Base-by-base conservation (phyloP, 2,797 vertebrate species). In the Todus mexicanus region DNA sequence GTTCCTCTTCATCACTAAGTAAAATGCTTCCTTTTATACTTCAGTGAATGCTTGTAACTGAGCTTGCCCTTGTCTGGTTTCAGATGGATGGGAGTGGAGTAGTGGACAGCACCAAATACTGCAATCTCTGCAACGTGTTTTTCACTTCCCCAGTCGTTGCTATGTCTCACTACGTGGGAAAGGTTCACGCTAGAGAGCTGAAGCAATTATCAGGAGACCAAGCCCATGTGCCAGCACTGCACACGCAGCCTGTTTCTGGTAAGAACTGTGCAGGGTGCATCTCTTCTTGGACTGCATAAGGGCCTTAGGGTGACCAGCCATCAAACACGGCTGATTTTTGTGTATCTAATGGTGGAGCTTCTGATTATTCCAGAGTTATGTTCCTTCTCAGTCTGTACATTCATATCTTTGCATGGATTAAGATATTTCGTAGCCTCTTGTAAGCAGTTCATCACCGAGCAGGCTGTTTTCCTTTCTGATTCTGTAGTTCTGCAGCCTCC, bases 111-210 rank as follows among this genome's bases (percentile, higher is more conserved):
- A 97, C 98, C 88, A 97, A 90, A 87, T 98, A 98, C 96, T 99
- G 98, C 85, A 96, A 96, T 94, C 96, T 98, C 92, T 99, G 98
- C 93, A 98, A 98, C 82, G 94, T 98, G 98, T 96, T 98, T 79
- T 98, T 98, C 94, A 98, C 97, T 73, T 98, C 98, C 11, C 92
- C 96, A 1, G 84, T 98, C 68, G 97, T 98, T 87, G 98, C 98
- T 84, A 98, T 95, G 65, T 98, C 98, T 64, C 98, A 98, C 96
- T 98, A 98, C 72, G 87, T 97, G 78, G 98, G 98, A 78, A 99
- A 98, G 97, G 95, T 98, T 79, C 98, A 98, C 29, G 59, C 96
- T 88, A 98, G 98, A 96, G 98, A 98, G 71, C 80, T 98, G 47
- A 98, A 97, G 69, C 98, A 97, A 60, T 95, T 97, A 86, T 78